A percentile compares a stretch with the other conserved stretches of the same genome.
These are phyloP conservation scores for Merops nubicus DNA, from an alignment of 2,113 vertebrate genomes.

Conservation along the genomic window DNA sequence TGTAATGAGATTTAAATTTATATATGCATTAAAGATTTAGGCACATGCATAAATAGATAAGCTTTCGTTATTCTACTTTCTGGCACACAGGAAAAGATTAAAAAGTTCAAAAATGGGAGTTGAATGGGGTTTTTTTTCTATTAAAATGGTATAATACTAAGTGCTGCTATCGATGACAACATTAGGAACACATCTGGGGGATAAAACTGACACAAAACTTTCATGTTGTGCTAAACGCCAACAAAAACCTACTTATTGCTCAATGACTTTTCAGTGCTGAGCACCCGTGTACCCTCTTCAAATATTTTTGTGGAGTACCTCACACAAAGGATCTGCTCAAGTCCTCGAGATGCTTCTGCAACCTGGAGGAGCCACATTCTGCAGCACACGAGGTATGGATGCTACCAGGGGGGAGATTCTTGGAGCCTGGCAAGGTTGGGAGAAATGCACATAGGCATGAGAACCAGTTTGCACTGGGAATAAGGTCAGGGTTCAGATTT, in stretches of 20 bases:
- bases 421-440: neutral
- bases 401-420: fast-evolving
- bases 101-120: constrained; percentile 50
- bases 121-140: neutral
- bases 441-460: fast-evolving
- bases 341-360: neutral
- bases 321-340: fast-evolving
- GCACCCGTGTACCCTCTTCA: neutral
- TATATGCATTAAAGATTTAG: constrained; percentile 61
- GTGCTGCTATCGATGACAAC: neutral
- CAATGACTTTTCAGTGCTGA: neutral
- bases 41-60: constrained; percentile 44
- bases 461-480: neutral
- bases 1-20: constrained; percentile 71
- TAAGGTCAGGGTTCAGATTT: neutral
- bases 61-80: constrained; percentile 52
- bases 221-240: neutral
- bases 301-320: neutral
- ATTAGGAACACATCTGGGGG: neutral
- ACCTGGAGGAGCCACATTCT: fast-evolving
- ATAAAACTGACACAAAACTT: constrained; percentile 39
- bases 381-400: no score
- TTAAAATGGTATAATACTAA: constrained; percentile 3
- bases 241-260: neutral
- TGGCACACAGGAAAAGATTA: constrained; percentile 22